These are phyloP conservation scores for Lathronympha strigana DNA, from an alignment of 2,888 invertebrate genomes.

Conservation along the genomic window DNA sequence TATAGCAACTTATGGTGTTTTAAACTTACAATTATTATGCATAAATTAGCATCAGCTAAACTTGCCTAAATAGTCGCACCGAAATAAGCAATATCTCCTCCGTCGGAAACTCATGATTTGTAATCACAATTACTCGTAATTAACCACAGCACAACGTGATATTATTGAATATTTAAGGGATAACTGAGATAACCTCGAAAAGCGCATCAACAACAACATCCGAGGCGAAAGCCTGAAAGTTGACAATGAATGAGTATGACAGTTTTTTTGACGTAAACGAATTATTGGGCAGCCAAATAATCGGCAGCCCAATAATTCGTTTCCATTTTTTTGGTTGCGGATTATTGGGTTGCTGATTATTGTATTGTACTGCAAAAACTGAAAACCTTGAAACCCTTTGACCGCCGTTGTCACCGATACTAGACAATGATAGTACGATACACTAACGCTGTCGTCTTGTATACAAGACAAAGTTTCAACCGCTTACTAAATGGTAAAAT, in stretches of 20 bases:
- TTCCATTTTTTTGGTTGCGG: too few species aligned
- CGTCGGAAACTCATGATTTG: neutral
- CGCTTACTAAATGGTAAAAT: too few species aligned
- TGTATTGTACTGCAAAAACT: too few species aligned
- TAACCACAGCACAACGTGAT: neutral
- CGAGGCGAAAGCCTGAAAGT: slow-evolving; percentile 7
- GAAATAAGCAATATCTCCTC: neutral
- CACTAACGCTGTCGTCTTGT: too few species aligned
- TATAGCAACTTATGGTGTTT: neutral
- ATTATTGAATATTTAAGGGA: neutral
- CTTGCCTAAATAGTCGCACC: neutral
- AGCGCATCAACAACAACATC: slow-evolving; percentile 14
- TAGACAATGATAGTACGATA: too few species aligned
- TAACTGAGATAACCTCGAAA: slow-evolving; percentile 23
- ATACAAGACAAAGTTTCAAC: too few species aligned
- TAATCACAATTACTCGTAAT: neutral
- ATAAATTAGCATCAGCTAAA: neutral
- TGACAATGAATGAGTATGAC: slow-evolving; percentile 7
- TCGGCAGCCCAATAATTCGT: too few species aligned
- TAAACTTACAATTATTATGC: neutral
- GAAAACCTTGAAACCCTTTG: too few species aligned
- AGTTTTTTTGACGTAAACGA: too few species aligned
- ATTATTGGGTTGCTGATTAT: too few species aligned
- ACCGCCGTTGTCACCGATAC: too few species aligned
- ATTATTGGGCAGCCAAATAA: too few species aligned